phyloP scores from a whole-genome alignment of 2,888 invertebrate species.

The Sthenelais limicola region DNA sequence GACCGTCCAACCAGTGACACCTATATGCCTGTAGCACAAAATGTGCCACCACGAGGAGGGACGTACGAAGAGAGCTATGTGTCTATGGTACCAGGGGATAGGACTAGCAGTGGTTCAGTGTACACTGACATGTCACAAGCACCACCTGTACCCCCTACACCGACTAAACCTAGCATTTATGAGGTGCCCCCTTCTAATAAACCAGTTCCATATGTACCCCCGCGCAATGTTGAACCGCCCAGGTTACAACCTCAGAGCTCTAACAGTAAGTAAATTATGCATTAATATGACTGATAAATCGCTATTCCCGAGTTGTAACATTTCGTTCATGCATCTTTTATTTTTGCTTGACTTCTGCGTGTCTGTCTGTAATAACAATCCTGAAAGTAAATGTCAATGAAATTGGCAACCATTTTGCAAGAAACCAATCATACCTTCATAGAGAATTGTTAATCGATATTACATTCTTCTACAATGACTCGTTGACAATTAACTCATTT shows the following conservation, averaged over 20 bases:
- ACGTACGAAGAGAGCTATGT: slow-evolving; percentile 4
- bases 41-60: not conserved
- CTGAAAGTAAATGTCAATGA: too few relatives aligned
- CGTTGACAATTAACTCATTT: too few relatives aligned
- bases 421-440: too few relatives aligned
- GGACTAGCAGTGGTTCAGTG: not conserved
- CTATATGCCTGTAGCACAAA: too few relatives aligned
- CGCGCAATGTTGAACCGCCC: slow-evolving; percentile 23
- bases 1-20: too few relatives aligned
- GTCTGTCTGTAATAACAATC: too few relatives aligned
- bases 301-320: too few relatives aligned
- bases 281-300: not conserved
- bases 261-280: slow-evolving; percentile 9
- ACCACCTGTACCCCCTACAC: not conserved
- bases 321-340: too few relatives aligned
- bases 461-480: too few relatives aligned
- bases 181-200: slow-evolving; percentile 36
- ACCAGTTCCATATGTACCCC: slow-evolving; percentile 18
- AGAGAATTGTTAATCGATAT: too few relatives aligned
- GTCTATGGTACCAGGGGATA: not conserved
- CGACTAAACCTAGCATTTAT: slow-evolving; percentile 25
- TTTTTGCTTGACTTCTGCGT: too few relatives aligned
- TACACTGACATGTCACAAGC: slow-evolving; percentile 32
- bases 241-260: slow-evolving; percentile 19
- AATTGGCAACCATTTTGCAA: too few relatives aligned